These are phyloP conservation scores for Cheumatopsyche charites DNA, from an alignment of 1,140 invertebrate species.

Conservation along the genomic window DNA sequence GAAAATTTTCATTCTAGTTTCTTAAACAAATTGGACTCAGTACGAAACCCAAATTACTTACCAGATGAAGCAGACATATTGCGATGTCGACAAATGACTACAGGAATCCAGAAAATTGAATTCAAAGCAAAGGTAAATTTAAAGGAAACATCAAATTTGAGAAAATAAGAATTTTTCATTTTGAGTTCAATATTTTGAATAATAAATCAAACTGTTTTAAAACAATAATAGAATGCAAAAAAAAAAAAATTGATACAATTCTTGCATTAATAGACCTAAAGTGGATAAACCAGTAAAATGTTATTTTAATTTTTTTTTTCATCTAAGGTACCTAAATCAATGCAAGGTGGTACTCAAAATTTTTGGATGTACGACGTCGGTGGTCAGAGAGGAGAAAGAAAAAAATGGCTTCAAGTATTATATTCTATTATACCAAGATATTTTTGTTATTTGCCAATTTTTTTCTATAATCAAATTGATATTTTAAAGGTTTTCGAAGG, in stretches of 20 bases:
- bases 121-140: conserved; percentile 67
- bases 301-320: too few species aligned
- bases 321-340: too few species aligned
- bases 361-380: conserved; percentile 83
- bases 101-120: conserved; percentile 74
- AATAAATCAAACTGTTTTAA: too few species aligned
- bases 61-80: conserved; percentile 75
- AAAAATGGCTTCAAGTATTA: conserved; percentile 80
- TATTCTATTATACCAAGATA: conserved; percentile 11
- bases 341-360: conserved; percentile 54
- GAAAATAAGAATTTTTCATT: too few species aligned
- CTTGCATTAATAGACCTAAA: too few species aligned
- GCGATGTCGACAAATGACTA: conserved; percentile 71
- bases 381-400: conserved; percentile 81
- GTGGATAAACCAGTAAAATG: too few species aligned
- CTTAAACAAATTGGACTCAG: conserved; percentile 67
- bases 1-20: conserved; percentile 60
- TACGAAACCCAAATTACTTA: conserved; percentile 66
- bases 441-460: not conserved
- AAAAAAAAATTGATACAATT: too few species aligned
- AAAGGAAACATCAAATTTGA: too few species aligned
- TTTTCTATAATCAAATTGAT: not conserved
- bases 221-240: too few species aligned
- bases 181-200: too few species aligned
- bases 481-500: conserved; percentile 75